These are phyloP conservation scores for Hybos culiciformis DNA, from an alignment of 2,888 invertebrate genomes.

Conservation along the genomic window DNA sequence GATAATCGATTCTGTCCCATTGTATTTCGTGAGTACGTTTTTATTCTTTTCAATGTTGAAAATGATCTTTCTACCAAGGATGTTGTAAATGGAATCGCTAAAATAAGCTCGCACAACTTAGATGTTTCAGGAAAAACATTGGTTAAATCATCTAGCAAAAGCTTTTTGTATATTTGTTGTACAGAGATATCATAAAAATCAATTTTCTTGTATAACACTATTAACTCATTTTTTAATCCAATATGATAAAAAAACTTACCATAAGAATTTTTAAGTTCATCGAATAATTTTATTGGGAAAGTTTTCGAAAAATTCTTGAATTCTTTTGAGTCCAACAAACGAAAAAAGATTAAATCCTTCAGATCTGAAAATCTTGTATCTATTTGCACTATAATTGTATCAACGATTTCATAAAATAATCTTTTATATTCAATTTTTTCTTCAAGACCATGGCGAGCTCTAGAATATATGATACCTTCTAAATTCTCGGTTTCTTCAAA, in stretches of 20 bases:
- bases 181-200: not conserved
- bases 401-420: not conserved
- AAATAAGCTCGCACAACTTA: not conserved
- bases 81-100: not conserved
- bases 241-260: not conserved
- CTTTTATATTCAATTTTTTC: not conserved
- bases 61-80: not conserved
- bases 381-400: not conserved
- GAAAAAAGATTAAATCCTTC: not conserved
- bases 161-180: not conserved
- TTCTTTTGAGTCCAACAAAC: not conserved
- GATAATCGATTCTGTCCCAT: not conserved
- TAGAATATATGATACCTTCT: not conserved
- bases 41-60: not conserved
- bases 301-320: not conserved
- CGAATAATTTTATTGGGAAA: not conserved
- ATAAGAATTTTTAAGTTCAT: not conserved
- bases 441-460: not conserved
- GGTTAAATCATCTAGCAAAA: not conserved
- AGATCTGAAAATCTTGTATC: not conserved
- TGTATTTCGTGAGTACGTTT: not conserved
- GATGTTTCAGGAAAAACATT: not conserved
- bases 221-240: not conserved
- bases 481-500: not conserved
- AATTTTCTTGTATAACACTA: not conserved